Base-by-base conservation (phyloP, 2,888 invertebrate genomes). In the Bellardia bayeri region DNA sequence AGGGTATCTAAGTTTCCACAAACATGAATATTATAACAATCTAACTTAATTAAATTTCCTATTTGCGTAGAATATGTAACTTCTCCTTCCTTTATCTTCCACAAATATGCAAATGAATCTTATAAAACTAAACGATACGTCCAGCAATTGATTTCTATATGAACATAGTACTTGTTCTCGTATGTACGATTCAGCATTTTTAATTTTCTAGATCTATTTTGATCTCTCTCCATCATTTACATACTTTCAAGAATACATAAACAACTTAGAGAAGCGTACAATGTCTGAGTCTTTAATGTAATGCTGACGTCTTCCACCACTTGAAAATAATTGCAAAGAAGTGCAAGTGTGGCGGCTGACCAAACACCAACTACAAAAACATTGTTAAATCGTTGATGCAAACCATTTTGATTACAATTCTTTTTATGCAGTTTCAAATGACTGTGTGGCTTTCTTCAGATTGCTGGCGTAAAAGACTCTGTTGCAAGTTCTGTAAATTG, bases 51-150 rank as follows among this genome's bases (percentile, higher is more conserved):
- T 45, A 13, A 45, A 45, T 45, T 45, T 42, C 42, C 13, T 49
- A 11, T 49, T 13, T 13, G 6, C 1, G 5, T 3, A 14, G 13
- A 7, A 51, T n/a, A 51, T 13, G 4, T 9, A 51, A 51, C n/a
- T 14, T 13, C n/a, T 3, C 5, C n/a, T 13, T 14, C 49, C 6
- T 56, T 56, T n/a, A 6, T 56, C 16, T 90, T 91, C 90, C 89
- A 86, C 90, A 90, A 90, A 91, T 92, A 90, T 91, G 90, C 90
- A 91, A 91, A 91, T 91, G 90, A 89, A 90, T 90, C 91, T 89
- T 90, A 89, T 89, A 90, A 89, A 91, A 75, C 51, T 63, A 75
- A 82, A 82, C 69, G 82, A 85, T 82, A 86, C 61, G 61, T 49
- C 56, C 61, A 81, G 76, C 80, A 87, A 66, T 76, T 84, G 81